Conservation (phyloP, 2,113 vertebrate species). For the Microcebus murinus region DNA sequence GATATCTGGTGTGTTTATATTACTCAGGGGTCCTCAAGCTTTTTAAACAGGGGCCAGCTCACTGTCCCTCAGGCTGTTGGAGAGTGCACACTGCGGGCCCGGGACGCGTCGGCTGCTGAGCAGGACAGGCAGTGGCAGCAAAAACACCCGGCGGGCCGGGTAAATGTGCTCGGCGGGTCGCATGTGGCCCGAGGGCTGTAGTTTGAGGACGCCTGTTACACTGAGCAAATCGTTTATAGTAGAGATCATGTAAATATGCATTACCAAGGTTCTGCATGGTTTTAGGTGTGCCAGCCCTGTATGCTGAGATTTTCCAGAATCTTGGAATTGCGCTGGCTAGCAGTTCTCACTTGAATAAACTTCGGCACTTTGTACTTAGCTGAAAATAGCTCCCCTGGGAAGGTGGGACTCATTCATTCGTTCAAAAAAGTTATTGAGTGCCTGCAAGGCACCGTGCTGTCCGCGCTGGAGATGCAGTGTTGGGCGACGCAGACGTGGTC, state of each 20-base stretch:
- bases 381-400: conserved; percentile 9
- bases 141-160: no score
- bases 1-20: conserved; percentile 50
- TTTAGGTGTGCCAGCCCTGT: not conserved
- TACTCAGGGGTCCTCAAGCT: no score
- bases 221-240: conserved; percentile 23
- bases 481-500: not conserved
- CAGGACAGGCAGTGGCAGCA: no score
- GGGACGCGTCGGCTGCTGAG: no score
- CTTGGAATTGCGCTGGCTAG: not conserved
- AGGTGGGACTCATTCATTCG: not conserved
- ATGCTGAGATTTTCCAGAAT: conserved; percentile 51
- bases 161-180: no score
- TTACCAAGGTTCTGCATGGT: not conserved
- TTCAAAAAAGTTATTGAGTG: not conserved
- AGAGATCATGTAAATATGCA: conserved; percentile 30
- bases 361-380: not conserved
- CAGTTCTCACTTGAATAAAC: not conserved
- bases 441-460: accelerated
- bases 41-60: no score
- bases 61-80: no score
- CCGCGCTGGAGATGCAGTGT: not conserved
- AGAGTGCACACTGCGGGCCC: no score
- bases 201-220: not conserved
- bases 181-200: no score